phyloP scores from a whole-genome alignment of 2,797 vertebrate species.

The Sebastolobus alascanus region DNA sequence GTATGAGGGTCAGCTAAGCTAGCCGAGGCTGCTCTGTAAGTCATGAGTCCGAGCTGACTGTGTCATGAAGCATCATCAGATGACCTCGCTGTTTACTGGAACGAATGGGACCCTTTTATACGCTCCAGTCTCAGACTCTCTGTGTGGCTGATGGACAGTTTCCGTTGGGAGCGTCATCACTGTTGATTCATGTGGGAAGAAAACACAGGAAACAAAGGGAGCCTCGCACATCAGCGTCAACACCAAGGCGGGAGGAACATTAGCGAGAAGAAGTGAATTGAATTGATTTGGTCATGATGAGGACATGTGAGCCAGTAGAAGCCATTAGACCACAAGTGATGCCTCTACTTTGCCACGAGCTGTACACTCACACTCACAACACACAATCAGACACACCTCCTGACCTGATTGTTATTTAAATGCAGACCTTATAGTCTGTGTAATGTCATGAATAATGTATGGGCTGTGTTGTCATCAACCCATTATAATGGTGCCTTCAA shows the following conservation, averaged over 20 bases:
- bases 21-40: not conserved
- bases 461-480: no score
- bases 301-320: not conserved
- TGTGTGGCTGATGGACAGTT: slow-evolving; percentile 41
- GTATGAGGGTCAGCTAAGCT: not conserved
- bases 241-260: slow-evolving; percentile 11
- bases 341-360: not conserved
- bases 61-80: slow-evolving; percentile 59
- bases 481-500: not conserved
- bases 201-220: slow-evolving; percentile 42
- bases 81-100: slow-evolving; percentile 66
- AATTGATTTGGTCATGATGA: slow-evolving; percentile 12
- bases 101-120: slow-evolving; percentile 44
- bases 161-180: slow-evolving; percentile 41
- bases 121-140: slow-evolving; percentile 30
- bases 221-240: slow-evolving; percentile 25
- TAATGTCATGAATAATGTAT: not conserved
- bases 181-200: slow-evolving; percentile 46
- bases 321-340: not conserved
- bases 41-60: slow-evolving; percentile 17
- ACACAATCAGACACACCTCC: not conserved
- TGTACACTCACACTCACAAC: not conserved
- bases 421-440: not conserved
- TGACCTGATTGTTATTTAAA: not conserved
- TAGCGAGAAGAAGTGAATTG: not conserved